Conservation (phyloP, 2,888 invertebrate genomes). For the Aphidius colemani region DNA sequence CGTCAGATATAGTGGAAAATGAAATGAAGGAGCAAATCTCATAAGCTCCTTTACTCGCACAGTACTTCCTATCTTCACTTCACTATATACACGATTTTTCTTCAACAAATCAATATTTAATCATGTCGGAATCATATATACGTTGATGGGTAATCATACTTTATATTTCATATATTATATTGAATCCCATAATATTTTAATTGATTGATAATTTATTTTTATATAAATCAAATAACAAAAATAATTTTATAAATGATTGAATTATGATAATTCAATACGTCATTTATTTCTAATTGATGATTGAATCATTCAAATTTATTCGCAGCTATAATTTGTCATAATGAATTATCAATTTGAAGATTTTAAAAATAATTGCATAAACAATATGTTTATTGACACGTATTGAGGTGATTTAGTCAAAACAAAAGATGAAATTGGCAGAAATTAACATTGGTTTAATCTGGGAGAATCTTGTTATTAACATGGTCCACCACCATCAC, state of each 20-base stretch:
- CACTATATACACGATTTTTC: conserved; percentile 31
- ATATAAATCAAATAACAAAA: too few species aligned
- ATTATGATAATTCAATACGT: too few species aligned
- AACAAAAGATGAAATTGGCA: too few species aligned
- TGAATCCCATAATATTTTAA: not conserved
- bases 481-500: not conserved
- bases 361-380: not conserved
- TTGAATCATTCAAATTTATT: too few species aligned
- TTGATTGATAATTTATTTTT: too few species aligned
- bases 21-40: conserved; percentile 44
- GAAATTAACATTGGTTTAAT: too few species aligned
- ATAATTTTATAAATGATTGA: too few species aligned
- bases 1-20: conserved; percentile 38
- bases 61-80: not conserved
- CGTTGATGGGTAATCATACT: not conserved
- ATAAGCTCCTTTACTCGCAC: conserved; percentile 41
- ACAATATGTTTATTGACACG: not conserved
- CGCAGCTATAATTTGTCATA: too few species aligned
- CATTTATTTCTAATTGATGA: too few species aligned
- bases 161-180: conserved; percentile 1
- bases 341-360: too few species aligned
- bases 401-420: not conserved
- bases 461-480: too few species aligned
- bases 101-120: conserved; percentile 50
- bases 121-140: conserved; percentile 37